These are phyloP conservation scores for Notiomystis cincta DNA, from an alignment of 2,113 vertebrate species.

Conservation along the genomic window DNA sequence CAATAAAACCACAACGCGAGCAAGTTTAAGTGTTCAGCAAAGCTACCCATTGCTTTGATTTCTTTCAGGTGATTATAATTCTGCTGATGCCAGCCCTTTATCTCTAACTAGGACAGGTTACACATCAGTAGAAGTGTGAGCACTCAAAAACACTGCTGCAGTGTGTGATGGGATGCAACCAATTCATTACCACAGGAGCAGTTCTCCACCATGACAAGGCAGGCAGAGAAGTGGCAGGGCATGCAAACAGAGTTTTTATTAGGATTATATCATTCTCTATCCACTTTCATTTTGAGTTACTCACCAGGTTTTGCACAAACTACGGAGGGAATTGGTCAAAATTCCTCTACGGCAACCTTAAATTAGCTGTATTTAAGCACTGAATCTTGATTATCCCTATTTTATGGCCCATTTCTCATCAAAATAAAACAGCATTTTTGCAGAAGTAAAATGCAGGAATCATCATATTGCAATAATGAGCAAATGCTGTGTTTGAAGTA, in stretches of 20 bases:
- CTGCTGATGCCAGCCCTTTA: neutral
- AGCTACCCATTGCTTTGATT: neutral
- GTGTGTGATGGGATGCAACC: neutral
- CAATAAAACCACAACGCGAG: neutral
- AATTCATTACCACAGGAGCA: neutral
- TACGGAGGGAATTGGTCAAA: neutral
- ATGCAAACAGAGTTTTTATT: neutral
- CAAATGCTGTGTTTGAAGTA: neutral
- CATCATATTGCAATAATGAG: neutral
- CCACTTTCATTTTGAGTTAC: neutral
- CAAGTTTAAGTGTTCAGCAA: neutral
- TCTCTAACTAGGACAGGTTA: neutral
- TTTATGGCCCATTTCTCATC: neutral
- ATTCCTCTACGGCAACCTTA: rapidly evolving
- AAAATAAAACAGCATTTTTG: neutral
- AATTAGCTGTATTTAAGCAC: neutral
- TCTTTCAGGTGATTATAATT: neutral
- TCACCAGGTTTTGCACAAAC: neutral
- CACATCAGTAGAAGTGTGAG: neutral
- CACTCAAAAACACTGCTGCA: neutral
- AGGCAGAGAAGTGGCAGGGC: neutral
- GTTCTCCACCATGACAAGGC: neutral
- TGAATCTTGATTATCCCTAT: neutral
- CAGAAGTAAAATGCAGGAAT: neutral
- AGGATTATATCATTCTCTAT: neutral